Base-by-base conservation (phyloP, 2,797 vertebrate species). In the Chaenodraco wilsoni region DNA sequence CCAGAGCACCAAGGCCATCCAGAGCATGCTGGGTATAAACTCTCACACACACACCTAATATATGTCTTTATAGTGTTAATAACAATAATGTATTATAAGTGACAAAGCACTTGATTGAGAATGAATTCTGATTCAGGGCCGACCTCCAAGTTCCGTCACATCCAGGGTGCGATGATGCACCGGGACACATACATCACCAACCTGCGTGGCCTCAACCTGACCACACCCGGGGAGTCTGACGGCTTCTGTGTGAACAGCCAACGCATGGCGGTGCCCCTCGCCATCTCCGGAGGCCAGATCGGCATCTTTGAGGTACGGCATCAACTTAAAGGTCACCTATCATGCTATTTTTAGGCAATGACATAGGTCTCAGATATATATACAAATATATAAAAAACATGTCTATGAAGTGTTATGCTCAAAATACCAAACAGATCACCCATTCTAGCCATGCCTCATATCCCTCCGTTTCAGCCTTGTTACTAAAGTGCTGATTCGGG, bases 101-200 rank as follows among this genome's bases (percentile, higher is more conserved):
- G 16, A 31, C 23, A 51, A 21, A 45, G 6, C 11, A 37, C n/a
- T 41, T 52, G n/a, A 70, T 50, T 37, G n/a, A 11, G 14, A 59
- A 33, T 64, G 0, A 7, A 63, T n/a, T 67, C 31, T 19, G 9
- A 27, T 4, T 7, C 85, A 99, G 98, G 97, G n/a, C 94, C 95
- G n/a, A 96, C 92, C 78, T 98, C 97, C 31, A 97, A 96, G 83
- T 97, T 97, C 83, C 95, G 98, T 69, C 98, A 99, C 21, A 41
- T 95, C 15, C 96, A 97, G 87, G 97, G 97, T 3, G 73, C 72
- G 0, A 89, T 97, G 72, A 92, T 96, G 86, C 98, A 98, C 89
- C 94, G 96, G 3, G 95, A 96, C 94, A 95, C 89, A 2, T 97
- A 99, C 90, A 94, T 99, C 91, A 97, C 96, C 88, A 99, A 98